These are phyloP conservation scores for Fulmarus glacialis DNA, from an alignment of 2,113 vertebrate genomes.

Conservation along the genomic window DNA sequence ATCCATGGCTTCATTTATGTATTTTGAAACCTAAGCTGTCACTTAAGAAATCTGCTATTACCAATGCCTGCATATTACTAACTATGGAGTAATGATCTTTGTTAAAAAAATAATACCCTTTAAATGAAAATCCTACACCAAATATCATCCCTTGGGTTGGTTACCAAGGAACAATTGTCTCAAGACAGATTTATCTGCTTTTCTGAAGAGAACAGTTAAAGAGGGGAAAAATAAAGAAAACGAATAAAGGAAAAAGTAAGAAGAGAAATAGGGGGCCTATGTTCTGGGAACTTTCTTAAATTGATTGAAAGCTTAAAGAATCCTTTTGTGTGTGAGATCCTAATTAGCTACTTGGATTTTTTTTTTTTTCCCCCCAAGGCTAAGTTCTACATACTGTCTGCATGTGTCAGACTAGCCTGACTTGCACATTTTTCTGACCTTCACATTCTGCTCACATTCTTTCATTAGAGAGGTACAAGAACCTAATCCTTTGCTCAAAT, in stretches of 20 bases:
- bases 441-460: background rate
- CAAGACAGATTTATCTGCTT: background rate
- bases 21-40: constrained; percentile 12
- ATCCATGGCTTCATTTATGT: background rate
- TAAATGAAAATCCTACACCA: background rate
- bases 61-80: background rate
- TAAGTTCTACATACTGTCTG: background rate
- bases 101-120: background rate
- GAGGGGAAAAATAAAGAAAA: background rate
- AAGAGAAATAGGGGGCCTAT: background rate
- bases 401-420: background rate
- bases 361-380: background rate
- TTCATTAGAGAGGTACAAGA: background rate
- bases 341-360: background rate
- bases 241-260: background rate
- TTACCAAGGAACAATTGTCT: background rate
- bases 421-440: background rate
- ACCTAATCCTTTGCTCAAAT: background rate
- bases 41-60: constrained; percentile 25
- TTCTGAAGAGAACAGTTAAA: background rate
- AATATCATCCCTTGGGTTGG: background rate
- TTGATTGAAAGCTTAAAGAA: background rate
- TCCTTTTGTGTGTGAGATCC: background rate
- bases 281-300: background rate
- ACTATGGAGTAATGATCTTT: background rate